Percentiles rank a stretch among this genome's conserved stretches.
phyloP scores from a whole-genome alignment of 2,797 vertebrate species.

The Garrulus glandarius region DNA sequence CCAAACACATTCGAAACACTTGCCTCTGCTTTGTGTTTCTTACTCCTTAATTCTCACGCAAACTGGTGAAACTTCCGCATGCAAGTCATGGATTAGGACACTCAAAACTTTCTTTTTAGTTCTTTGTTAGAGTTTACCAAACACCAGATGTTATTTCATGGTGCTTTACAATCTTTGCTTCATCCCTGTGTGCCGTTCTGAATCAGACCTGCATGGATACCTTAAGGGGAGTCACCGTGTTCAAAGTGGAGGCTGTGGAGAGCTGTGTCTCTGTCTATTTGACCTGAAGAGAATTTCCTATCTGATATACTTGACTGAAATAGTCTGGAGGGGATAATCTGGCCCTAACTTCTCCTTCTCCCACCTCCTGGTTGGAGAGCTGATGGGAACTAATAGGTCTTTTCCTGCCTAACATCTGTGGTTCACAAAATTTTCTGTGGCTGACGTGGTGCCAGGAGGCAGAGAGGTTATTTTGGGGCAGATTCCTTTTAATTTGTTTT shows the following conservation, averaged over 20 bases:
- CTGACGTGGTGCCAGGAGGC: neutral
- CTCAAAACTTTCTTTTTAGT: neutral
- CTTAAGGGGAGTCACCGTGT: neutral
- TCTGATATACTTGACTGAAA: neutral
- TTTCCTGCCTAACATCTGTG: constrained; percentile 22
- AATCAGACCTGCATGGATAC: neutral
- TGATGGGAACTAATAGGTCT: neutral
- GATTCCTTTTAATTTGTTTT: constrained; percentile 46
- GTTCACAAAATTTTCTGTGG: constrained; percentile 24
- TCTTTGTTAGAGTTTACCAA: neutral
- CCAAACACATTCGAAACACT: neutral
- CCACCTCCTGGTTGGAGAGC: neutral
- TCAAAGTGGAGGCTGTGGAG: neutral
- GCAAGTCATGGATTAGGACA: neutral
- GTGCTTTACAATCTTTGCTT: neutral
- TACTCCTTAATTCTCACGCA: neutral
- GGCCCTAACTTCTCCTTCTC: neutral
- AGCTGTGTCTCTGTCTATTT: neutral
- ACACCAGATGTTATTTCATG: neutral
- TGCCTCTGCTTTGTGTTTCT: neutral
- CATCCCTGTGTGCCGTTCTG: neutral
- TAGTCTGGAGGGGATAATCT: neutral
- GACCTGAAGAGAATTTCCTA: neutral
- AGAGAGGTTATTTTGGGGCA: constrained; percentile 48
- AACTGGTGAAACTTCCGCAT: neutral